A percentile compares a stretch with the other conserved stretches of the same genome.
Conservation (phyloP, 2,888 invertebrate genomes). For the Tuberolachnus salignus region DNA sequence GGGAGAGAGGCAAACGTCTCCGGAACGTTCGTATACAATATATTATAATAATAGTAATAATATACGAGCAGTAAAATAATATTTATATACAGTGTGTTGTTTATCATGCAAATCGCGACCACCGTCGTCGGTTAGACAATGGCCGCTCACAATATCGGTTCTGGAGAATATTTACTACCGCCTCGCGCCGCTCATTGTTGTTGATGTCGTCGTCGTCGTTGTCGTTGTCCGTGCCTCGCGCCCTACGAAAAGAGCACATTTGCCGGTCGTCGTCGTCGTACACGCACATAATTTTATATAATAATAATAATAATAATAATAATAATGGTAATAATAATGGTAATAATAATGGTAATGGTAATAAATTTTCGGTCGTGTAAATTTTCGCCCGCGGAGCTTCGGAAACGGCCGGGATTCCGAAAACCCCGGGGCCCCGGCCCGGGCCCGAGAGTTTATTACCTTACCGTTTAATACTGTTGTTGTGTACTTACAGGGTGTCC, state of each 20-base stretch:
- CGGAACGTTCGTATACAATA: not conserved
- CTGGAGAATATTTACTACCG: conserved; percentile 15
- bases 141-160: conserved; percentile 47
- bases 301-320: not conserved
- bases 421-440: conserved; percentile 18
- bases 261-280: not conserved
- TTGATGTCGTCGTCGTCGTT: not conserved
- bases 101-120: conserved; percentile 51
- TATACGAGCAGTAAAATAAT: no score
- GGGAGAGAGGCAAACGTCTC: not conserved
- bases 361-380: conserved; percentile 33
- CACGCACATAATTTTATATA: not conserved
- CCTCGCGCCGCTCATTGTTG: not conserved
- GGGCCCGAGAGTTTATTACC: conserved; percentile 38
- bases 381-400: conserved; percentile 37
- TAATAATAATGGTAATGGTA: not conserved
- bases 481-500: not conserved
- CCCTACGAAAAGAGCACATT: not conserved
- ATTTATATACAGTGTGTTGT: conserved; percentile 4
- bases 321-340: not conserved
- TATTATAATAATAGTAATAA: no score
- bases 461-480: conserved; percentile 33
- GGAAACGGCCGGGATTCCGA: conserved; percentile 36
- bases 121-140: conserved; percentile 42
- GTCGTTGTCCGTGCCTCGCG: not conserved